Percentiles rank a stretch among this genome's conserved stretches.
Conservation (phyloP, 2,888 invertebrate genomes). For the Agriotes lineatus region DNA sequence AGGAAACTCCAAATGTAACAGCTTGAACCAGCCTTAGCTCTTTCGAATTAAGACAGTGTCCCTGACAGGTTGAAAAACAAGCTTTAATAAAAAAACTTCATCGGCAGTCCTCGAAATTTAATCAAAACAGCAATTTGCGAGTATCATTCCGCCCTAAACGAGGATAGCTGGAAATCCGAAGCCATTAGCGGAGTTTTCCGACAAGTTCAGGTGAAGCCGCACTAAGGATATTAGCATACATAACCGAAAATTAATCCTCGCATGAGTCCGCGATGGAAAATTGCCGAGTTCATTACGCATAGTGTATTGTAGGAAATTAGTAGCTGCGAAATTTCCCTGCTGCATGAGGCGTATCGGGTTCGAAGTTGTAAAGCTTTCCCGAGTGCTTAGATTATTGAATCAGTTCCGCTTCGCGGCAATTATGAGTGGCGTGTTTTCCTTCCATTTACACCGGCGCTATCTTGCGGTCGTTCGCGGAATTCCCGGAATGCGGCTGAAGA, state of each 20-base stretch:
- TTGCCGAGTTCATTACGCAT: constrained; percentile 4
- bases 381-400: constrained; percentile 35
- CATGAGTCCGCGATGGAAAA: background rate
- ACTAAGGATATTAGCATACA: background rate
- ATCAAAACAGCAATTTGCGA: no score
- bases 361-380: constrained; percentile 26
- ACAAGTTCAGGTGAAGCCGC: no score
- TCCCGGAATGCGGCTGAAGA: constrained; percentile 15
- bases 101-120: no score
- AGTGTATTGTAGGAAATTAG: constrained; percentile 25
- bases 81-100: no score
- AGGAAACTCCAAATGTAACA: no score
- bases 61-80: no score
- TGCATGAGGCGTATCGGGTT: constrained; percentile 8
- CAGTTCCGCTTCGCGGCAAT: constrained; percentile 34
- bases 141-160: no score
- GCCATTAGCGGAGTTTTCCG: no score
- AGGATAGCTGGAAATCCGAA: no score
- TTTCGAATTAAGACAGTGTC: no score
- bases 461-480: background rate
- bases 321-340: constrained; percentile 21
- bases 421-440: constrained; percentile 39
- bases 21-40: no score
- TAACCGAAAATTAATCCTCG: background rate
- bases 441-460: constrained; percentile 34